A percentile compares a stretch with the other conserved stretches of the same genome.
Conservation (phyloP, 2,113 vertebrate genomes). For the Xenopus laevis region DNA sequence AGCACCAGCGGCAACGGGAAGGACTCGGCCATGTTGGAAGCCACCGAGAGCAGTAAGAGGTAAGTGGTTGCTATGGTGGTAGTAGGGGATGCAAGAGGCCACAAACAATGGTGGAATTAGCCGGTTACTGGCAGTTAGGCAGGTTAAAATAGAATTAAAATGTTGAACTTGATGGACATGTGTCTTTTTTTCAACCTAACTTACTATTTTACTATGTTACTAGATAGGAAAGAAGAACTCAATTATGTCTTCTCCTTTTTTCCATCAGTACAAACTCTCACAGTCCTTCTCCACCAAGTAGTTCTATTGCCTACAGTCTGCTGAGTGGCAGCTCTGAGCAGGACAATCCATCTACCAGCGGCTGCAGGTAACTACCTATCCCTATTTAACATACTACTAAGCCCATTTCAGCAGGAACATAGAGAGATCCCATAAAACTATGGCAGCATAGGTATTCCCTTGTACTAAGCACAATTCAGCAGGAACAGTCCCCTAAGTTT, state of each 20-base stretch:
- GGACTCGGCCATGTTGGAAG: conserved; percentile 80
- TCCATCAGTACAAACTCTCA: conserved; percentile 77
- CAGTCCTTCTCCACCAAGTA: conserved; percentile 80
- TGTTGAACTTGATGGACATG: too few species aligned
- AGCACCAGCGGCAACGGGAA: conserved; percentile 77
- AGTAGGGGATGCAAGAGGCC: not conserved
- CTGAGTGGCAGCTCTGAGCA: conserved; percentile 80
- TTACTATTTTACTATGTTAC: too few species aligned
- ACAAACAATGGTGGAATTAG: not conserved
- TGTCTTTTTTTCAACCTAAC: too few species aligned
- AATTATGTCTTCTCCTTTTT: conserved; percentile 6
- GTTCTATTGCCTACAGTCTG: conserved; percentile 84
- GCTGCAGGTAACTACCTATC: conserved; percentile 64
- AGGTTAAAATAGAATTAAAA: too few species aligned
- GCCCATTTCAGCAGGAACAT: too few species aligned
- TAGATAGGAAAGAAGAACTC: not conserved
- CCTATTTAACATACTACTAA: too few species aligned
- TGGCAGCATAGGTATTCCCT: too few species aligned
- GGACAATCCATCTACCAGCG: conserved; percentile 83
- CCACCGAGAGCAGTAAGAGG: conserved; percentile 84
- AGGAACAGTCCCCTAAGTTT: too few species aligned
- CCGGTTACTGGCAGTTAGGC: not conserved
- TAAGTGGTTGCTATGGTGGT: conserved; percentile 20
- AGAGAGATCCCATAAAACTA: too few species aligned
- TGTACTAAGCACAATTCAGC: too few species aligned